Conservation (phyloP, 2,797 vertebrate species). For the Staurois parvus region DNA sequence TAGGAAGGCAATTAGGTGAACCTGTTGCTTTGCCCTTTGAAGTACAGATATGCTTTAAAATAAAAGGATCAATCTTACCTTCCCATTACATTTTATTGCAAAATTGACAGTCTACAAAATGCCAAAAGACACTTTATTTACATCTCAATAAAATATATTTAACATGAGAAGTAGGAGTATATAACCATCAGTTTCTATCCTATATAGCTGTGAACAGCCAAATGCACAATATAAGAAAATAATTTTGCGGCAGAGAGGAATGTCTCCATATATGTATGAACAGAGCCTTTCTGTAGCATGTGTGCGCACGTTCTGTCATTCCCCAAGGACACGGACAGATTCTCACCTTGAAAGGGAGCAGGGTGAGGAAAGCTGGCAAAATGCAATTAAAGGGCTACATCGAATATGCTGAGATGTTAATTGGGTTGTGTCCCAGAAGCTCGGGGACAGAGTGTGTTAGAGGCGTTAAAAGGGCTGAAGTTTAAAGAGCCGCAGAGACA, state of each 20-base stretch:
- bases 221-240: background rate
- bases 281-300: conserved; percentile 28
- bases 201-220: background rate
- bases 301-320: conserved; percentile 31
- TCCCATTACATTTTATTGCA: background rate
- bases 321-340: conserved; percentile 34
- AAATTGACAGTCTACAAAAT: background rate
- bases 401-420: conserved; percentile 87
- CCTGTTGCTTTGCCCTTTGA: too few species aligned
- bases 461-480: conserved; percentile 86
- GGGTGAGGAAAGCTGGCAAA: conserved; percentile 83
- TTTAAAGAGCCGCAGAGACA: conserved; percentile 79
- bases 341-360: conserved; percentile 84
- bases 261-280: background rate
- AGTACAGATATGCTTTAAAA: too few species aligned
- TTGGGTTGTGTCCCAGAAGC: conserved; percentile 85
- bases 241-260: background rate
- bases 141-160: too few species aligned
- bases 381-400: conserved; percentile 87
- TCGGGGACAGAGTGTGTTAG: conserved; percentile 84
- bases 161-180: too few species aligned
- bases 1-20: too few species aligned
- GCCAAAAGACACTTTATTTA: background rate
- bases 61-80: too few species aligned
- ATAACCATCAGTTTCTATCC: too few species aligned